These are phyloP conservation scores for Myotis yumanensis DNA, from an alignment of 2,113 vertebrate species.

Conservation along the genomic window DNA sequence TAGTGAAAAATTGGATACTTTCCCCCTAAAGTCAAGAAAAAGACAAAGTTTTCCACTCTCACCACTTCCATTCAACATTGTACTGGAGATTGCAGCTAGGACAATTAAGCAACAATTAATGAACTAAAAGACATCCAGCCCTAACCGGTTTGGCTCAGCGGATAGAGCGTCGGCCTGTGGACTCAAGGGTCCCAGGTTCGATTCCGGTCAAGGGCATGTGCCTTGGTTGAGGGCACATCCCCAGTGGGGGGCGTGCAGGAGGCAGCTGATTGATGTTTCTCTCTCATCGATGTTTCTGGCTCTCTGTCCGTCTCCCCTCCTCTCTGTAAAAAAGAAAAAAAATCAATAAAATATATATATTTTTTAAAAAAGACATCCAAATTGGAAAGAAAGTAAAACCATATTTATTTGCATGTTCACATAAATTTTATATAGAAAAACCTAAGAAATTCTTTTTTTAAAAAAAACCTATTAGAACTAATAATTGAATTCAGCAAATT, in stretches of 20 bases:
- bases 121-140: neutral
- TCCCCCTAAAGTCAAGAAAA: neutral
- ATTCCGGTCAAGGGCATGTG: no score
- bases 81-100: neutral
- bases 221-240: no score
- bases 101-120: conserved; percentile 23
- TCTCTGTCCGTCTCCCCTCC: no score
- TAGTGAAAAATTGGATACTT: neutral
- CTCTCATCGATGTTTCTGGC: no score
- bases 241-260: no score
- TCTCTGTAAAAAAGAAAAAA: no score
- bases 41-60: neutral
- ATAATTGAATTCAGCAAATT: neutral
- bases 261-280: no score
- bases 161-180: no score
- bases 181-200: no score
- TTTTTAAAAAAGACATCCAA: neutral
- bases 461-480: neutral
- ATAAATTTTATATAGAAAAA: conserved; percentile 1
- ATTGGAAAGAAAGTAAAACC: neutral
- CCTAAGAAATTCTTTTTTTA: neutral
- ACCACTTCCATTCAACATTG: neutral
- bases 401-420: neutral
- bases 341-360: no score
- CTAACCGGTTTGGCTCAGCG: no score